These are phyloP conservation scores for Listrodromus nycthemerus DNA, from an alignment of 2,888 invertebrate species.

Conservation along the genomic window DNA sequence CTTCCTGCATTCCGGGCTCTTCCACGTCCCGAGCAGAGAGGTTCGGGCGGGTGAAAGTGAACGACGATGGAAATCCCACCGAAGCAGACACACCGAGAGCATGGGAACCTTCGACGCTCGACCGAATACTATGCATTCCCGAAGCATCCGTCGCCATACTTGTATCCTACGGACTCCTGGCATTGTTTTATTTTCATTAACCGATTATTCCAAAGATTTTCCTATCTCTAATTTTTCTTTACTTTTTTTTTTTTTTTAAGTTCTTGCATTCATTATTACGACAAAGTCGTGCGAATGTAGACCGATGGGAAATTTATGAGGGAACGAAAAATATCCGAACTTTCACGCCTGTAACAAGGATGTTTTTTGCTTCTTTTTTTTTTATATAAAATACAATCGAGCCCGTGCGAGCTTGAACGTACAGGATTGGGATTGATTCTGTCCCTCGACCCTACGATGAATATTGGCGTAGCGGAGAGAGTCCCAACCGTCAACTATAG, in stretches of 20 bases:
- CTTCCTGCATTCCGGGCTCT: conserved; percentile 69
- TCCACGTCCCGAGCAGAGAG: conserved; percentile 32
- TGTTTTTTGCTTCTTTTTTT: not conserved
- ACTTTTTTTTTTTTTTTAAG: not conserved
- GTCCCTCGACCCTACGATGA: conserved; percentile 7
- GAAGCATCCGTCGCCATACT: not conserved
- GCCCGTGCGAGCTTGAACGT: not conserved
- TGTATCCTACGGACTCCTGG: conserved; percentile 19
- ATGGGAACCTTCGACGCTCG: conserved; percentile 57
- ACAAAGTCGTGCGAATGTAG: conserved; percentile 6
- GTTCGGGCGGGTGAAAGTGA: conserved; percentile 62
- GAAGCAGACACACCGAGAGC: conserved; percentile 35
- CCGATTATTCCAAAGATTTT: not conserved
- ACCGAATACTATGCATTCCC: conserved; percentile 30
- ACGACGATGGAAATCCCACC: conserved; percentile 50
- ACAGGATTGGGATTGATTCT: conserved; percentile 4
- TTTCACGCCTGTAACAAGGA: conserved; percentile 27
- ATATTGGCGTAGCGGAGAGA: not conserved
- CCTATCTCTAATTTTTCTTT: not conserved
- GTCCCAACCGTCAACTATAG: conserved; percentile 43
- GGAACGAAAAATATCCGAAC: conserved; percentile 23
- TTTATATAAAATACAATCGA: not conserved
- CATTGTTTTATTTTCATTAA: conserved; percentile 37
- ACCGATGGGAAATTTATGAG: not conserved
- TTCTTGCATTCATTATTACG: conserved; percentile 6